Conservation (phyloP, 2,888 invertebrate genomes). For the Tromatobia lineatoria region DNA sequence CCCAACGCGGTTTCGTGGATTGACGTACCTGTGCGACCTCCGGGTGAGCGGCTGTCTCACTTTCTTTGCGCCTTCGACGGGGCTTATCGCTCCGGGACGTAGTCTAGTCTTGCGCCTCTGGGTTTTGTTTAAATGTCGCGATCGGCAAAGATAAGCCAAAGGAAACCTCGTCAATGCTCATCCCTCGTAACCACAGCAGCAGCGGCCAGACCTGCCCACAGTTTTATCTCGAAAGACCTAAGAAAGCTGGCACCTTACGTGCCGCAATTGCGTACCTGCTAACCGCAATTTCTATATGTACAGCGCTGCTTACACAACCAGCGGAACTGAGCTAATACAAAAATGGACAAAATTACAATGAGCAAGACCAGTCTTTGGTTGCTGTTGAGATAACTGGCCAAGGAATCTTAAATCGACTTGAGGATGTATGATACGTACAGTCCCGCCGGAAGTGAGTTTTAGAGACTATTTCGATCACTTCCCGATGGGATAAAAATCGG, state of each 20-base stretch:
- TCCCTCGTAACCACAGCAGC: background rate
- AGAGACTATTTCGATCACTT: no score
- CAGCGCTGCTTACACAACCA: slow-evolving; percentile 12
- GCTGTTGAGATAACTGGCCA: no score
- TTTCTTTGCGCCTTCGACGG: slow-evolving; percentile 3
- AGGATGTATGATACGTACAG: no score
- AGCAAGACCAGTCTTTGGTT: slow-evolving; percentile 44
- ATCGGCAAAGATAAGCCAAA: slow-evolving; percentile 1
- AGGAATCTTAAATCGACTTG: no score
- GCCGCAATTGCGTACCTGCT: slow-evolving; percentile 43
- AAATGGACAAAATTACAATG: background rate
- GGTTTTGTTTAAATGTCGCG: slow-evolving; percentile 20
- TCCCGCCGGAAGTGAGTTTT: no score
- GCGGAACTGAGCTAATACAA: background rate
- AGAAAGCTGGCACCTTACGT: background rate
- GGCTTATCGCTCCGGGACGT: background rate
- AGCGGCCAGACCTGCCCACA: background rate
- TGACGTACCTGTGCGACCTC: slow-evolving; percentile 19
- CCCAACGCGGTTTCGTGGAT: background rate
- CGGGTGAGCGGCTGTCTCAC: slow-evolving; percentile 1
- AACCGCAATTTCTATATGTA: slow-evolving; percentile 29
- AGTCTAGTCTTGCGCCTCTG: background rate
- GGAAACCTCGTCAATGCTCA: background rate
- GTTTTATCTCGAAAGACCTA: background rate
- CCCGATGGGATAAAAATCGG: no score